Percentiles rank a stretch among this genome's conserved stretches.
These are phyloP conservation scores for Ennomos erosarius DNA, from an alignment of 2,888 invertebrate genomes.

Conservation along the genomic window DNA sequence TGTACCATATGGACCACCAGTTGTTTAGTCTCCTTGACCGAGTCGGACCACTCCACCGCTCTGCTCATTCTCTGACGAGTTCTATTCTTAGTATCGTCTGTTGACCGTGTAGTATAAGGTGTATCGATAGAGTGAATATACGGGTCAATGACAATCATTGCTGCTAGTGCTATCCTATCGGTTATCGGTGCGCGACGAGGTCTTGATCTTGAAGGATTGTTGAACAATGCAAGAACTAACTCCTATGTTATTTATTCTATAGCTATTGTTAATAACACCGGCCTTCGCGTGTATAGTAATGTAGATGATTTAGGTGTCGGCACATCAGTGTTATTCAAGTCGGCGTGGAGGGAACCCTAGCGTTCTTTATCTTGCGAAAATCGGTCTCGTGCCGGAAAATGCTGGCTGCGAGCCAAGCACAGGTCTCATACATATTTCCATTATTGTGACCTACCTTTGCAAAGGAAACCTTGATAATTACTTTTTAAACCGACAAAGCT, in stretches of 20 bases:
- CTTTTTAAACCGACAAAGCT: conserved; percentile 20
- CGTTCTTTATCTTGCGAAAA: conserved; percentile 70
- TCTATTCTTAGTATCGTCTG: conserved; percentile 34
- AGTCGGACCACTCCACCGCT: conserved; percentile 30
- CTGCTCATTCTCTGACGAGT: conserved; percentile 30
- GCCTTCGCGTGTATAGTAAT: conserved; percentile 61
- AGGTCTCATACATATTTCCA: conserved; percentile 53
- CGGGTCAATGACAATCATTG: conserved; percentile 30
- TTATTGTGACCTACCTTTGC: conserved; percentile 43
- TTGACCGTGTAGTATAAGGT: conserved; percentile 29
- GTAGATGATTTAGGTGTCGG: conserved; percentile 49
- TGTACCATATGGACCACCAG: conserved; percentile 32
- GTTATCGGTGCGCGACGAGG: conserved; percentile 47
- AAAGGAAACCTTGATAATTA: conserved; percentile 31
- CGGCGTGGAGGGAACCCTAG: conserved; percentile 47
- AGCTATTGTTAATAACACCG: conserved; percentile 45
- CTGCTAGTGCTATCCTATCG: conserved; percentile 30
- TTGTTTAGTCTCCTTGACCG: conserved; percentile 38
- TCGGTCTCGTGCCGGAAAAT: conserved; percentile 68
- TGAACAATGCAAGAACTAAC: conserved; percentile 22
- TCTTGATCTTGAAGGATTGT: conserved; percentile 32
- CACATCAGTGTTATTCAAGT: conserved; percentile 54
- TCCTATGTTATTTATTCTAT: conserved; percentile 27
- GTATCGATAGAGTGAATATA: conserved; percentile 31
- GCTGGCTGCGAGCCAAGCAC: conserved; percentile 68